Base-by-base conservation (phyloP, 2,113 vertebrate genomes). In the Todiramphus saurophagus region DNA sequence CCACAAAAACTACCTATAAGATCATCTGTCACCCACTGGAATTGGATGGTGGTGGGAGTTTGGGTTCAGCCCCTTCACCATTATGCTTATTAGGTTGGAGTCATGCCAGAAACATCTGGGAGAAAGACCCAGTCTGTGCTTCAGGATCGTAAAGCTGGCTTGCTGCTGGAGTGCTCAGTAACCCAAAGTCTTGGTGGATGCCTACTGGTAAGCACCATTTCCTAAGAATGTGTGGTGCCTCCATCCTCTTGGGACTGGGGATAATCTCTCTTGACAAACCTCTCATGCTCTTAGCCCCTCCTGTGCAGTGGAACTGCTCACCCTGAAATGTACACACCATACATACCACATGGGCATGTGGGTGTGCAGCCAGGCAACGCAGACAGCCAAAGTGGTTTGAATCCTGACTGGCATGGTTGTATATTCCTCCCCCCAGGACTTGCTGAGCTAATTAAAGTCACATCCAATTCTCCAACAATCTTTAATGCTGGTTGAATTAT, bases 311-410 rank as follows among this genome's bases (percentile, higher is more conserved):
- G 23, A 50, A 27, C 53, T 25, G 3, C 75, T 82, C 12, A 7
- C 20, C 62, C 20, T 3, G 1, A 66, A 41, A 1, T 27, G 15
- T 8, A n/a, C 41, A 43, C 33, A 13, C 35, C 74, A 13, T 7
- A 17, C 20, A 20, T 4, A 20, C 23, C 2, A 0, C 1, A 0
- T 4, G 23, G 55, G 15, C 18, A 24, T 1, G 3, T 10, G 11
- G 28, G 46, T 0, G 0, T 33, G 21, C 19, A 31, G 17, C 5
- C 6, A 13, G 11, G 23, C 2, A 2, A 11, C 2, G 13, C 16
- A 16, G n/a, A 33, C 62, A 44, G 24, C 30, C 23, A 24, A 66
- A 77, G 20, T 5, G 13, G 6, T 17, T 66, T 66, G 78, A 19
- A 62, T 81, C 76, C 79, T 62, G 30, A 19, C 68, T 77, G 24